A percentile compares a stretch with the other conserved stretches of the same genome.
These are phyloP conservation scores for Hoplodrina ambigua DNA, from an alignment of 2,888 invertebrate genomes.

Conservation along the genomic window DNA sequence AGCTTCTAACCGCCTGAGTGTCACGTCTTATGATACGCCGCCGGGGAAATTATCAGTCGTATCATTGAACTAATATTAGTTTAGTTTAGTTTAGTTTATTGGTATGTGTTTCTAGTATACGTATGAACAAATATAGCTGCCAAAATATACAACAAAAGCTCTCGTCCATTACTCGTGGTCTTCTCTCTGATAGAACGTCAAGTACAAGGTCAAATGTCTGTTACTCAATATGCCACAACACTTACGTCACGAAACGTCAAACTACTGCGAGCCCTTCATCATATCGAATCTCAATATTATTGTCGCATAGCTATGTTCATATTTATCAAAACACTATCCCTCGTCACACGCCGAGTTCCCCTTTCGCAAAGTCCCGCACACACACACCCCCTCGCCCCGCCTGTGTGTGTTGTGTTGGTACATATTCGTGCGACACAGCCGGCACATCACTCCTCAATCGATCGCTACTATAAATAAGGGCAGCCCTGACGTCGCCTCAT, in stretches of 20 bases:
- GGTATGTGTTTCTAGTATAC: not conserved
- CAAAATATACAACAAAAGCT: not conserved
- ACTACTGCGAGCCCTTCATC: conserved; percentile 9
- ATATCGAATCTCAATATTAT: conserved; percentile 37
- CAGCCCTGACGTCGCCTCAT: conserved; percentile 55
- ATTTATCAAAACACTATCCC: conserved; percentile 48
- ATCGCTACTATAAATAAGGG: conserved; percentile 65
- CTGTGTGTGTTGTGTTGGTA: not conserved
- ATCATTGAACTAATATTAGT: no score
- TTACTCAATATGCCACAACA: conserved; percentile 9
- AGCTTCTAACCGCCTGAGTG: not conserved
- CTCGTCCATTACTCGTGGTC: not conserved
- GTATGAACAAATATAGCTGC: not conserved
- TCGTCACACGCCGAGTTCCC: conserved; percentile 29
- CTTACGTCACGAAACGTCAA: conserved; percentile 9
- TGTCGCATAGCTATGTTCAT: conserved; percentile 20
- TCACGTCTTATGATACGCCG: not conserved
- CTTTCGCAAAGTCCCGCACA: conserved; percentile 20
- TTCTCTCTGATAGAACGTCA: not conserved
- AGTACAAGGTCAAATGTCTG: conserved; percentile 10
- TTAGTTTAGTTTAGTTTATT: no score
- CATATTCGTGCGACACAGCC: conserved; percentile 13
- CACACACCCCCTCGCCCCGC: conserved; percentile 1
- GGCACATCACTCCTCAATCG: conserved; percentile 56
- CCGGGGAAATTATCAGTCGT: not conserved